Conservation (phyloP, 2,797 vertebrate species). For the Poecilia picta region DNA sequence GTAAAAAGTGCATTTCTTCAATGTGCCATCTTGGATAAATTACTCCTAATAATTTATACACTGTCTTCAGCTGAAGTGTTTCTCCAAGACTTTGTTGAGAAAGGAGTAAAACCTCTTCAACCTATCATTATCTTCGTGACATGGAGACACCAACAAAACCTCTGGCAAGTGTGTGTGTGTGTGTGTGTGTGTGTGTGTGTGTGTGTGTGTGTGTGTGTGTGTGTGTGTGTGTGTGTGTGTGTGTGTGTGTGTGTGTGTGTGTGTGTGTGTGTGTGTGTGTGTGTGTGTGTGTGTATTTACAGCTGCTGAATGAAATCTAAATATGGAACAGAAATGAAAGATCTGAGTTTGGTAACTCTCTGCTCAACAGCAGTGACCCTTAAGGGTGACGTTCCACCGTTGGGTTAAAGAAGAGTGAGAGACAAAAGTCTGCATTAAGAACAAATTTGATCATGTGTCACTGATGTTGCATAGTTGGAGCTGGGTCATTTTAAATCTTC, state of each 20-base stretch:
- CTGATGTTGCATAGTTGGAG: slow-evolving; percentile 19
- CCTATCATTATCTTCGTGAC: slow-evolving; percentile 62
- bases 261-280: slow-evolving; percentile 65
- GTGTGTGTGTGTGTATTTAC: slow-evolving; percentile 66
- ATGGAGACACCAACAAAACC: slow-evolving; percentile 53
- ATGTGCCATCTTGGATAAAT: not conserved
- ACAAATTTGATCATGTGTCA: slow-evolving; percentile 51
- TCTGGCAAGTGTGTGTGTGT: slow-evolving; percentile 62
- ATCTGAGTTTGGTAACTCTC: not conserved
- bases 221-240: slow-evolving; percentile 61
- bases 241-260: slow-evolving; percentile 66
- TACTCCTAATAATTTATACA: slow-evolving; percentile 7
- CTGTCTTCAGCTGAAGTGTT: not conserved
- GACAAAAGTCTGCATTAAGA: slow-evolving; percentile 49
- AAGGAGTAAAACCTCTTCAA: slow-evolving; percentile 34
- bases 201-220: slow-evolving; percentile 66
- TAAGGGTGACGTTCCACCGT: slow-evolving; percentile 39
- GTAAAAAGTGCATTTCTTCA: not conserved
- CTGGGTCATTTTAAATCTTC: too few relatives aligned
- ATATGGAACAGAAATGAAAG: slow-evolving; percentile 42
- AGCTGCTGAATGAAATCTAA: slow-evolving; percentile 62
- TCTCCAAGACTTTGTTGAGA: slow-evolving; percentile 26
- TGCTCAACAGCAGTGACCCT: slow-evolving; percentile 5
- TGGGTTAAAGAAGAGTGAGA: slow-evolving; percentile 36
- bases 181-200: slow-evolving; percentile 65